Evolutionary conservation across 2,113 vertebrate genomes (phyloP).

Genomic region (Ranitomeya imitator): DNA sequence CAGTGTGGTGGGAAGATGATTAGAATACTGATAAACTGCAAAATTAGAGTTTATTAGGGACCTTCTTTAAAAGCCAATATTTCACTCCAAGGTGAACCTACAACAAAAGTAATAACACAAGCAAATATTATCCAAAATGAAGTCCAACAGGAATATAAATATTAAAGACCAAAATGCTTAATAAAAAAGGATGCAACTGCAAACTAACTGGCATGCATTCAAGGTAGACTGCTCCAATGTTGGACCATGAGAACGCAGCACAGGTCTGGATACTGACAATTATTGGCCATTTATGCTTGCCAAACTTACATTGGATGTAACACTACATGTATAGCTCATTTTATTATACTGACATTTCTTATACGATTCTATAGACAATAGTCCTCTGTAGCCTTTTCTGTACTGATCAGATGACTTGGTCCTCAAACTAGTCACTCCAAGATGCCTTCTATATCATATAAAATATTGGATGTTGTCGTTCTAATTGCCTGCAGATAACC

Average conservation of each 20-base stretch:
- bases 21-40: neutral
- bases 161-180: neutral
- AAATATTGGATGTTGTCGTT: conserved; percentile 15
- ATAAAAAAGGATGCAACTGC: neutral
- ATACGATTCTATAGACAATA: neutral
- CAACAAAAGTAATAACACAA: neutral
- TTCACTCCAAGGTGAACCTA: neutral
- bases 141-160: neutral
- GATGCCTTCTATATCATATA: neutral
- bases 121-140: neutral
- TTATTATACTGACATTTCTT: neutral
- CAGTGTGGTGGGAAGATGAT: neutral
- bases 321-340: neutral
- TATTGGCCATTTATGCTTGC: neutral
- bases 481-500: conserved; percentile 1
- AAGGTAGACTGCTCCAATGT: neutral
- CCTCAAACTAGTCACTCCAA: neutral
- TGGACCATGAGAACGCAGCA: neutral
- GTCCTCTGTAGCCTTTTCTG: neutral
- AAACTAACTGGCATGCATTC: neutral
- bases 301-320: too few relatives aligned
- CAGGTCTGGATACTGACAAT: neutral
- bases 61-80: neutral
- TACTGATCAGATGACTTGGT: neutral
- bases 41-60: neutral